phyloP scores from a whole-genome alignment of 2,888 invertebrate genomes.

The Acleris sparsana region DNA sequence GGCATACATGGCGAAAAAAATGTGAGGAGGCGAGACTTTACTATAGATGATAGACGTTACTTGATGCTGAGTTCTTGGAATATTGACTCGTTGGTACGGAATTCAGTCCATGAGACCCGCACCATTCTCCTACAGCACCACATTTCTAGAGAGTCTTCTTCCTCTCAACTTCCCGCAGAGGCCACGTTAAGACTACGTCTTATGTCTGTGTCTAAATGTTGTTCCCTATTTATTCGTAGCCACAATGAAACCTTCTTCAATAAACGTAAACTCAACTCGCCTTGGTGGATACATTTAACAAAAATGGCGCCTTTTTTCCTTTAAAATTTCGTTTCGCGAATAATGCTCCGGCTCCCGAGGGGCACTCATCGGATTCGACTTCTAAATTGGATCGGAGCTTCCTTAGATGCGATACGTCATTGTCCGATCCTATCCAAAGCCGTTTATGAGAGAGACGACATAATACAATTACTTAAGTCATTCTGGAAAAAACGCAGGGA shows the following conservation, averaged over 20 bases:
- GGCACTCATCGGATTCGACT: constrained; percentile 69
- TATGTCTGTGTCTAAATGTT: too few species aligned
- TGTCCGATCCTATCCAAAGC: constrained; percentile 51
- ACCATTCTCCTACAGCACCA: too few species aligned
- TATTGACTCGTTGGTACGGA: too few species aligned
- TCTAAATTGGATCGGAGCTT: constrained; percentile 74
- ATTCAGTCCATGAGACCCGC: too few species aligned
- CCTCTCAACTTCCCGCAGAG: too few species aligned
- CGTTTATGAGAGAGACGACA: constrained; percentile 38
- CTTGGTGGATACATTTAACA: constrained; percentile 29
- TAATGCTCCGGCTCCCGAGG: constrained; percentile 66
- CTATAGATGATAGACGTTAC: too few species aligned
- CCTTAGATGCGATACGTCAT: constrained; percentile 64
- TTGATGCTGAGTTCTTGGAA: too few species aligned
- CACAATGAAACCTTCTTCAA: constrained; percentile 1
- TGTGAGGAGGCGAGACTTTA: too few species aligned
- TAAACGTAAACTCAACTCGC: constrained; percentile 15
- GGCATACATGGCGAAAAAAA: too few species aligned
- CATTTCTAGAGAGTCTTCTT: too few species aligned
- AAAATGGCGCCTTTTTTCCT: constrained; percentile 32
- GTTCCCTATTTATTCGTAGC: constrained; percentile 12
- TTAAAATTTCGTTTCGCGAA: constrained; percentile 70
- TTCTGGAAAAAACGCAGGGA: constrained; percentile 6
- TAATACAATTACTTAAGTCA: constrained; percentile 11
- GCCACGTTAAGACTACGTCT: too few species aligned